These are phyloP conservation scores for Baryphthengus martii DNA, from an alignment of 2,113 vertebrate species.

Conservation along the genomic window DNA sequence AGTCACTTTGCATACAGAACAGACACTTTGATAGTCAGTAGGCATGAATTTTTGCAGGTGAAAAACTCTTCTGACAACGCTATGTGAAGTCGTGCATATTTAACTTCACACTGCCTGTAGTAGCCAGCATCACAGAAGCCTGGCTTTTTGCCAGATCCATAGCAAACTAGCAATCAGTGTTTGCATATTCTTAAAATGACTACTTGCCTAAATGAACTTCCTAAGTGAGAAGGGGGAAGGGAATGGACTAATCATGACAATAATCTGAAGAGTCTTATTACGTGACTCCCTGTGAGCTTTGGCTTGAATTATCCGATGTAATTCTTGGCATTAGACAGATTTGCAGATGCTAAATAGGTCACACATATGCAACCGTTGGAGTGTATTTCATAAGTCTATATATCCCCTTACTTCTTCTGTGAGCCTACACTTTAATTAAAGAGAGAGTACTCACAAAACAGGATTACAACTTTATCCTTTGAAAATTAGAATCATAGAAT, in stretches of 20 bases:
- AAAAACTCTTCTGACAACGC: fast-evolving
- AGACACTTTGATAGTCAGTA: not conserved
- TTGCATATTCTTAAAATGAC: conserved; percentile 48
- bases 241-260: conserved; percentile 38
- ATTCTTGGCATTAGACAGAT: conserved; percentile 48
- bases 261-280: conserved; percentile 47
- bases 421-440: conserved; percentile 33
- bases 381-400: conserved; percentile 5
- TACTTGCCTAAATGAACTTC: conserved; percentile 57
- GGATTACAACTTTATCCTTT: not conserved
- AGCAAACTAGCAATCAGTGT: conserved; percentile 24
- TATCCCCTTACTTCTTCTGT: not conserved
- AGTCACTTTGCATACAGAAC: not conserved
- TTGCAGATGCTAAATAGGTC: conserved; percentile 53
- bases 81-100: not conserved
- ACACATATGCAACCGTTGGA: not conserved
- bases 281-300: conserved; percentile 27
- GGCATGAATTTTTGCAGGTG: not conserved
- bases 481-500: not conserved
- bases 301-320: conserved; percentile 47
- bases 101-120: not conserved
- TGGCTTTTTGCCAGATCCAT: conserved; percentile 36
- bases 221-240: conserved; percentile 2
- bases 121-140: not conserved
- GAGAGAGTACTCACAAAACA: not conserved